Evolutionary conservation across 2,888 invertebrate species (phyloP), one percentile per base, ranked within the genome.

Genomic region (Aphodius granarius): DNA sequence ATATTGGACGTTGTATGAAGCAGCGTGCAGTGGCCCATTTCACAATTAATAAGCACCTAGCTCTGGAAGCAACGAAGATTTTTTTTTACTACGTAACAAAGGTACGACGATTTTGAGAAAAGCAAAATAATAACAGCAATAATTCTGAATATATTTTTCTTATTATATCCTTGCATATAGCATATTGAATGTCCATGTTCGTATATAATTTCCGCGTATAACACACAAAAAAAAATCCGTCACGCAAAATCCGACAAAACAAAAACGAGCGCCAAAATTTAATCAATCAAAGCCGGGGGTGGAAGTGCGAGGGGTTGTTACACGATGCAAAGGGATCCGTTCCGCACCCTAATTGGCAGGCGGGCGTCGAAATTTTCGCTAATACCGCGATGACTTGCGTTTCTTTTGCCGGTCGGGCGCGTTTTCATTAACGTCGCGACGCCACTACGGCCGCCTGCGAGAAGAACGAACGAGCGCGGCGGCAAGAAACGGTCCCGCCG

Each of bases 361-460:
- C 43, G 43, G 43, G 13, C 43, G 9, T 43, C 43, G 68, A 68
- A 65, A 68, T 22, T 68, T 68, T 15, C 21, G 68, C 68, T 20
- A 43, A 68, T 68, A n/a, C 19, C 68, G 68, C 21, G 22, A 19
- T 68, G 68, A 68, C 68, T 68, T 68, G 68, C 68, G 68, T 68
- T 68, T 68, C 68, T 68, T 68, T 68, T 68, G n/a, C 22, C 68
- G 20, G 22, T 21, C 68, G 20, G n/a, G 68, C 68, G 68, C 22
- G 68, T 68, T 68, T 68, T 68, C 68, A 68, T 68, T 68, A 68
- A 21, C 19, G 68, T 43, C 43, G 43, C 43, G 43, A 43, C 43
- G 68, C 21, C 66, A 66, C n/a, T 20, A 19, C n/a, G 16, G 3
- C 65, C 18, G 65, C n/a, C 65, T 3, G 16, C 16, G 20, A 21